These are phyloP conservation scores for Phymastichus coffea DNA, from an alignment of 1,140 invertebrate species.

Conservation along the genomic window DNA sequence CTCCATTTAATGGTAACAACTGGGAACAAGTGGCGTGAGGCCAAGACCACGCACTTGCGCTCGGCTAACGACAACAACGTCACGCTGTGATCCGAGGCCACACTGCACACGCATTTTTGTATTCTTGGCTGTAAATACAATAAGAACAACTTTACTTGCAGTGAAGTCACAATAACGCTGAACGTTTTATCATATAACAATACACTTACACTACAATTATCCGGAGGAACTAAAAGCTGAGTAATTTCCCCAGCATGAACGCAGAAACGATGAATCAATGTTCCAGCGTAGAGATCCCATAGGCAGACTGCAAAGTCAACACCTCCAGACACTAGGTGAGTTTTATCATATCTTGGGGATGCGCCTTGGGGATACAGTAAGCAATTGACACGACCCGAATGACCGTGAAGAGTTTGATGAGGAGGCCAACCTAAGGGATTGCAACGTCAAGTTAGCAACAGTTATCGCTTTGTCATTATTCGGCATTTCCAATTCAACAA, in stretches of 20 bases:
- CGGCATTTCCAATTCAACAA: too few species aligned
- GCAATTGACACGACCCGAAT: conserved; percentile 92
- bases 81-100: conserved; percentile 97
- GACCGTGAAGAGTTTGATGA: conserved; percentile 86
- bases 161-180: neutral
- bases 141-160: conserved; percentile 27
- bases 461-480: neutral
- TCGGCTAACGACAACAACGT: conserved; percentile 91
- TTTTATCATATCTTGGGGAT: conserved; percentile 88
- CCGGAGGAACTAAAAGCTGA: conserved; percentile 88
- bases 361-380: conserved; percentile 93
- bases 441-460: too few species aligned
- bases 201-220: conserved; percentile 81
- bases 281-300: conserved; percentile 94
- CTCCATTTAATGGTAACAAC: conserved; percentile 96
- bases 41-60: conserved; percentile 91
- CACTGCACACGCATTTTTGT: conserved; percentile 93
- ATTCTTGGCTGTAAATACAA: conserved; percentile 73
- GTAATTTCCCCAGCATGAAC: conserved; percentile 93
- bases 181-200: conserved; percentile 3
- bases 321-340: conserved; percentile 90
- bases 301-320: conserved; percentile 97
- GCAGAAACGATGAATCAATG: conserved; percentile 90
- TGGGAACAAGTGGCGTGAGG: conserved; percentile 94
- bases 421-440: conserved; percentile 77